A percentile compares a stretch with the other conserved stretches of the same genome.
phyloP scores from a whole-genome alignment of 2,888 invertebrate species.

The Ditylenchus weischeri region DNA sequence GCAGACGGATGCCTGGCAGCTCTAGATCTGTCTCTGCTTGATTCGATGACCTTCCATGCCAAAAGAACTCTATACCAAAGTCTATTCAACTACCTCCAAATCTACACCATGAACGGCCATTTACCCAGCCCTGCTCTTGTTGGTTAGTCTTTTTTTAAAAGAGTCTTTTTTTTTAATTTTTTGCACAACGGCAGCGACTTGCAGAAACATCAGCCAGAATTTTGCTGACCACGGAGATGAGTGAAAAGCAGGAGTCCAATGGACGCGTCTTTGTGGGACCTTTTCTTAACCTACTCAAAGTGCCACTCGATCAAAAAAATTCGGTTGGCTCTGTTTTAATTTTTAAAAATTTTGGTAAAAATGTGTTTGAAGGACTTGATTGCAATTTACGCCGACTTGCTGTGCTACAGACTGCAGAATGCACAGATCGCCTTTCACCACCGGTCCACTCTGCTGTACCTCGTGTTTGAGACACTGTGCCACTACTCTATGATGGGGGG shows the following conservation, averaged over 20 bases:
- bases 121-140: constrained; percentile 19
- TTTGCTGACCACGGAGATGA: no score
- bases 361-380: constrained; percentile 4
- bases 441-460: background rate
- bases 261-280: no score
- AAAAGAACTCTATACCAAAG: constrained; percentile 29
- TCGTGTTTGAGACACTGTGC: background rate
- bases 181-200: background rate
- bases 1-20: constrained; percentile 19
- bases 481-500: background rate
- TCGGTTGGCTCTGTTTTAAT: background rate
- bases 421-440: background rate
- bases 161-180: no score
- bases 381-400: constrained; percentile 20
- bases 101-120: constrained; percentile 2
- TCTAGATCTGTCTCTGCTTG: constrained; percentile 40
- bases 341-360: no score
- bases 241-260: no score
- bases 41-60: constrained; percentile 45
- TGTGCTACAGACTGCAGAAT: constrained; percentile 16
- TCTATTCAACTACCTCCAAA: constrained; percentile 1
- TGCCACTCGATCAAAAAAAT: background rate
- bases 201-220: background rate
- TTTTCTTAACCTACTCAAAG: no score
- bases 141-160: constrained; percentile 6